Conservation (phyloP, 1,140 invertebrate species). For the Drosophila setifemur region DNA sequence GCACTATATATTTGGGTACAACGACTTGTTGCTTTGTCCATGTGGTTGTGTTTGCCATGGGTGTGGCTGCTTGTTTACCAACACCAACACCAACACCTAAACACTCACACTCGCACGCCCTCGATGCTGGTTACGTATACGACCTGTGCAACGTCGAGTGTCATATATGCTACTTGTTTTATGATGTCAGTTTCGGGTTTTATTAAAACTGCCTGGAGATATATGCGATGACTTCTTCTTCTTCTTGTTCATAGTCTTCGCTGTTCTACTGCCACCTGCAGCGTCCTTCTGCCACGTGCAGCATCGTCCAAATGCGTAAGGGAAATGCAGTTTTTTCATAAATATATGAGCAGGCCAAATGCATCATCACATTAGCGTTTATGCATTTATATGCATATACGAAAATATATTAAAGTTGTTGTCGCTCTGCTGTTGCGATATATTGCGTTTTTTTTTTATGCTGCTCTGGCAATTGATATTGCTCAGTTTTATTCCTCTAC, state of each 20-base stretch:
- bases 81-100: slow-evolving; percentile 18
- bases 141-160: slow-evolving; percentile 62
- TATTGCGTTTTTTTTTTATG: slow-evolving; percentile 19
- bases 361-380: slow-evolving; percentile 64
- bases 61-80: slow-evolving; percentile 60
- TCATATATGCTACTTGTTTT: slow-evolving; percentile 72
- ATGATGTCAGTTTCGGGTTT: slow-evolving; percentile 80
- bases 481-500: too few species aligned
- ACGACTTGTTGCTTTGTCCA: slow-evolving; percentile 77
- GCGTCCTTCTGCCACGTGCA: slow-evolving; percentile 34
- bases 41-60: slow-evolving; percentile 50
- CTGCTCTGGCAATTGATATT: neutral
- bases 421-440: neutral
- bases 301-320: slow-evolving; percentile 55
- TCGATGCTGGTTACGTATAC: slow-evolving; percentile 57
- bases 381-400: too few species aligned
- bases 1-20: slow-evolving; percentile 74
- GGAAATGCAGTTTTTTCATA: slow-evolving; percentile 67
- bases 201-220: slow-evolving; percentile 77
- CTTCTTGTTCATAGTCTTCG: too few species aligned
- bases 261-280: neutral
- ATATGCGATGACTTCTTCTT: slow-evolving; percentile 38
- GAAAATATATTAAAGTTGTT: slow-evolving; percentile 41
- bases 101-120: neutral
- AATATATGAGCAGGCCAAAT: slow-evolving; percentile 72